A percentile compares a stretch with the other conserved stretches of the same genome.
phyloP scores from a whole-genome alignment of 2,797 vertebrate species.

The Fundulus diaphanus region DNA sequence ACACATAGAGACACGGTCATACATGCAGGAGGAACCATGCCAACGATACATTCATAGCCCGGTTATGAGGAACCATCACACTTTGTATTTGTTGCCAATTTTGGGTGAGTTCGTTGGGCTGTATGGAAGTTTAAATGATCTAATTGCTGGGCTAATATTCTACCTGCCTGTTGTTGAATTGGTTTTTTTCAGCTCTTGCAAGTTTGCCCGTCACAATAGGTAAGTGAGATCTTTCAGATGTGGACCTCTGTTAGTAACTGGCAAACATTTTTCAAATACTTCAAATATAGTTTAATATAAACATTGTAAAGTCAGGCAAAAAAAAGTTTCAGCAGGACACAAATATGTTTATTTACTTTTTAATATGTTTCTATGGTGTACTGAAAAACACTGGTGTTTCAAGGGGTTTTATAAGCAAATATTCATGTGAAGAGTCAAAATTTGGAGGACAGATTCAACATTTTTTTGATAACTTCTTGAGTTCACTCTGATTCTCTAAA shows the following conservation, averaged over 20 bases:
- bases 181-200: constrained; percentile 68
- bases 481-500: background rate
- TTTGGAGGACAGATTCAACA: background rate
- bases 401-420: background rate
- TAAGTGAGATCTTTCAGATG: constrained; percentile 44
- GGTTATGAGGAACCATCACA: constrained; percentile 59
- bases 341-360: background rate
- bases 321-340: background rate
- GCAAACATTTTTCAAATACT: background rate
- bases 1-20: constrained; percentile 10
- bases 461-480: background rate
- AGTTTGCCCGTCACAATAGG: constrained; percentile 52
- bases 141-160: background rate
- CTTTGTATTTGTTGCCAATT: constrained; percentile 53
- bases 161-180: constrained; percentile 7
- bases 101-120: constrained; percentile 70
- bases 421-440: background rate
- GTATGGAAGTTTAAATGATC: background rate
- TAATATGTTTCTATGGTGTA: background rate
- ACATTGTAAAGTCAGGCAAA: background rate
- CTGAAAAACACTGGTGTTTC: background rate
- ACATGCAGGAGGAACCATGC: constrained; percentile 23
- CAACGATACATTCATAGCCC: constrained; percentile 24
- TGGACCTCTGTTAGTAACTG: background rate
- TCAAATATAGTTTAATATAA: background rate